Evolutionary conservation across 2,113 vertebrate genomes (phyloP).

Genomic region (Atractosteus spatula): DNA sequence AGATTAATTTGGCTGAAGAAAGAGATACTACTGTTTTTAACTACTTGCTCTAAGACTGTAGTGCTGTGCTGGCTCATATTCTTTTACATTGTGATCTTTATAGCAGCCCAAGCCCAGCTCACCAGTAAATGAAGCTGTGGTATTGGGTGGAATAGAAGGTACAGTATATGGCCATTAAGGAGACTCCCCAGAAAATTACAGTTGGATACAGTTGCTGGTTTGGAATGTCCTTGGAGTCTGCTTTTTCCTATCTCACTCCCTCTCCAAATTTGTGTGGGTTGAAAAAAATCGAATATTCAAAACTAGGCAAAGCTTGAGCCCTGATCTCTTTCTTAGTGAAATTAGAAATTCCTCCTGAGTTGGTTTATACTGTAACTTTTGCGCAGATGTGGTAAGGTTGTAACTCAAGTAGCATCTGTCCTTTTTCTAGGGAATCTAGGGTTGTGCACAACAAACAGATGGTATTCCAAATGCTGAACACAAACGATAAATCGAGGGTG

Average conservation of each 20-base stretch:
- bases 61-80: constrained; percentile 59
- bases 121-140: not conserved
- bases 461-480: no score
- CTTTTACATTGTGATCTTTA: constrained; percentile 4
- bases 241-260: constrained; percentile 17
- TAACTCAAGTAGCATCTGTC: no score
- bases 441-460: no score
- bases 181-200: constrained; percentile 53
- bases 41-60: constrained; percentile 58
- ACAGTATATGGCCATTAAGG: not conserved
- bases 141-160: not conserved
- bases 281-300: not conserved
- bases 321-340: not conserved
- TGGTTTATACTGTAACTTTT: no score
- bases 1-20: constrained; percentile 41
- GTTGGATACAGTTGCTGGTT: constrained; percentile 48
- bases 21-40: constrained; percentile 57
- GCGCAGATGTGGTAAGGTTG: not conserved
- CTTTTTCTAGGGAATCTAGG: no score
- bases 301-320: not conserved
- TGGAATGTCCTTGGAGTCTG: constrained; percentile 38
- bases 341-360: no score
- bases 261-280: not conserved
- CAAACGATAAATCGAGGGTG: no score
- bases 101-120: not conserved